Evolutionary conservation across 2,888 invertebrate species (phyloP).

Genomic region (Vanessa cardui): DNA sequence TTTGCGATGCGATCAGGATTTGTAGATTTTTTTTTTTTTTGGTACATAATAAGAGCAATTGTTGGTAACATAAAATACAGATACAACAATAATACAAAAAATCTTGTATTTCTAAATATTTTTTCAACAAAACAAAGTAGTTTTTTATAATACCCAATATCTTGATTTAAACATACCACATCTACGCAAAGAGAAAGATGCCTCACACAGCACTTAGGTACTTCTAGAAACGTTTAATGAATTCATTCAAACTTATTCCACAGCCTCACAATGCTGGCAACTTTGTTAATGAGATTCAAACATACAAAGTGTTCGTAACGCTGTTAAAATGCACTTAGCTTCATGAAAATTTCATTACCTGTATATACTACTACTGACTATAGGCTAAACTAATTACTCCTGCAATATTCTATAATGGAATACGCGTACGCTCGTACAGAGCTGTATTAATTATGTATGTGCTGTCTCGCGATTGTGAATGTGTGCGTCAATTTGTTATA

Average conservation of each 20-base stretch:
- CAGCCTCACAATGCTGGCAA: background rate
- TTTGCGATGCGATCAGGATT: no score
- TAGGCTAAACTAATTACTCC: conserved; percentile 20
- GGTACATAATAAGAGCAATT: no score
- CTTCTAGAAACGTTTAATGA: no score
- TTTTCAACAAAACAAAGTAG: no score
- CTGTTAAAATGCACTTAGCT: conserved; percentile 17
- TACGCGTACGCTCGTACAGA: background rate
- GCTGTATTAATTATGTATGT: background rate
- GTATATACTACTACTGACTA: conserved; percentile 14
- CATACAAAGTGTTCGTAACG: conserved; percentile 7
- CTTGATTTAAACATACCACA: no score
- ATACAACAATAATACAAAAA: no score
- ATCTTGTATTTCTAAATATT: no score
- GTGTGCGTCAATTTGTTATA: background rate
- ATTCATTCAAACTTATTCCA: background rate
- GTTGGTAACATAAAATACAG: no score
- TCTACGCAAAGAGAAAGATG: no score
- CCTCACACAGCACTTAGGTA: no score
- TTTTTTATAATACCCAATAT: no score
- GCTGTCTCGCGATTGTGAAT: background rate
- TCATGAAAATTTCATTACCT: conserved; percentile 14
- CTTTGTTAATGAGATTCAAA: conserved; percentile 11
- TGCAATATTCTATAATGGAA: conserved; percentile 17
- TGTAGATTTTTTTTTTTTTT: no score